phyloP scores from a whole-genome alignment of 2,113 vertebrate genomes.

The Eupsittula cactorum region DNA sequence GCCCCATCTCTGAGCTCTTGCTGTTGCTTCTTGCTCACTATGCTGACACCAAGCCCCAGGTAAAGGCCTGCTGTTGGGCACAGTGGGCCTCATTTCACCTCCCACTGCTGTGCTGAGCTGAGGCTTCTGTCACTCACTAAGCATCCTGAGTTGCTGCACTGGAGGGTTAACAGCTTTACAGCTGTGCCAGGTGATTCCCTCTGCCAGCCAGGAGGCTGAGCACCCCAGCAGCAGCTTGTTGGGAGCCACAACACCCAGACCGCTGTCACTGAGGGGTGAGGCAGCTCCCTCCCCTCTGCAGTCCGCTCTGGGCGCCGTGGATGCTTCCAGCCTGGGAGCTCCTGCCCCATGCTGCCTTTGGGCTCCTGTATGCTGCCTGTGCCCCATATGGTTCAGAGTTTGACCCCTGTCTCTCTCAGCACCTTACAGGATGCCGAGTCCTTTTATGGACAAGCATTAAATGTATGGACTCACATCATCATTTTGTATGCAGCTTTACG shows the following conservation, averaged over 20 bases:
- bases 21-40: not conserved
- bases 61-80: rapidly evolving
- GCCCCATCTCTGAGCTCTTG: not conserved
- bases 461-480: rapidly evolving
- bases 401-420: not conserved
- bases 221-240: not conserved
- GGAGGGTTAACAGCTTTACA: not conserved
- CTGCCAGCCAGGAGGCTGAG: rapidly evolving
- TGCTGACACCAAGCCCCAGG: not conserved
- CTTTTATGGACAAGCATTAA: not conserved
- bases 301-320: rapidly evolving
- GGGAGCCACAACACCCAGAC: not conserved
- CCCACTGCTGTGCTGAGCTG: not conserved
- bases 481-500: not conserved
- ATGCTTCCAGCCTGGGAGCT: not conserved
- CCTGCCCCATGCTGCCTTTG: rapidly evolving
- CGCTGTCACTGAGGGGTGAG: rapidly evolving
- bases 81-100: not conserved
- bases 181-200: not conserved
- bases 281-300: rapidly evolving
- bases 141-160: rapidly evolving
- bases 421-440: not conserved
- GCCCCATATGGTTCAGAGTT: rapidly evolving
- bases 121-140: not conserved
- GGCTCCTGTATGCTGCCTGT: not conserved